A percentile compares a stretch with the other conserved stretches of the same genome.
Evolutionary conservation across 2,113 vertebrate genomes (phyloP).

Genomic region (human): GRCh38 chr2:237516501-237517000

Average conservation of each 20-base stretch:
- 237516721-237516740: neutral
- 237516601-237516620: no score
- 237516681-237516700: no score
- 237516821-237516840: rapidly evolving
- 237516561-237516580: neutral
- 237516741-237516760: neutral
- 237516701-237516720: neutral
- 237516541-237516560: rapidly evolving
- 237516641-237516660: rapidly evolving
- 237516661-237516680: neutral
- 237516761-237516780: neutral
- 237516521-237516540: neutral
- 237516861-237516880: no score
- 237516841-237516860: neutral
- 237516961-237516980: no score
- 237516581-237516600: neutral
- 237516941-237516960: no score
- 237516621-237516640: no score
- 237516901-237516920: no score
- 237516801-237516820: no score
- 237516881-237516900: no score
- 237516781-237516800: neutral
- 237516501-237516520: neutral
- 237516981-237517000: no score
- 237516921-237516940: neutral